Evolutionary conservation across 2,888 invertebrate genomes (phyloP).

Genomic region (Orthosia gracilis): DNA sequence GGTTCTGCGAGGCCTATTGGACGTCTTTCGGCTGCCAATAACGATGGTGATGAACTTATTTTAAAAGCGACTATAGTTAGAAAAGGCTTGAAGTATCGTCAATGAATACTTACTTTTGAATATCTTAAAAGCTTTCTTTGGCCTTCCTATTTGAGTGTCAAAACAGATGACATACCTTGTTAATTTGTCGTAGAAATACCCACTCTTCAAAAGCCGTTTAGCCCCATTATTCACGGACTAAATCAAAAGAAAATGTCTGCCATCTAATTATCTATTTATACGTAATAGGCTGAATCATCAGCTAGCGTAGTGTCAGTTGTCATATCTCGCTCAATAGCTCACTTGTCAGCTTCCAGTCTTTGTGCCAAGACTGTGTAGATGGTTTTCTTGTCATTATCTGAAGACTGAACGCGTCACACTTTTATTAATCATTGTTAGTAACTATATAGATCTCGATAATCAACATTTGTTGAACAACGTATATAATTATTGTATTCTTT

Average conservation of each 20-base stretch:
- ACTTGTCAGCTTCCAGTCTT: slow-evolving; percentile 64
- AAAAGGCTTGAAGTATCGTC: background rate
- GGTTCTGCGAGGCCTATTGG: too few relatives aligned
- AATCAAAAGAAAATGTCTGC: slow-evolving; percentile 50
- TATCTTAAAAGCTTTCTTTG: too few relatives aligned
- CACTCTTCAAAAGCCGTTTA: slow-evolving; percentile 32
- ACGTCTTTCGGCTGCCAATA: too few relatives aligned
- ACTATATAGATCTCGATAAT: background rate
- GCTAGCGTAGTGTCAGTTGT: slow-evolving; percentile 24
- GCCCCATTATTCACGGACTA: slow-evolving; percentile 48
- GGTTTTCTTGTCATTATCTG: slow-evolving; percentile 19
- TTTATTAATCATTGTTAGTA: background rate
- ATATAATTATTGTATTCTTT: background rate
- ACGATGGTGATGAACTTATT: too few relatives aligned
- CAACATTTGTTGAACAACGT: too few relatives aligned
- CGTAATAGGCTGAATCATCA: slow-evolving; percentile 12
- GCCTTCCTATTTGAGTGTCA: background rate
- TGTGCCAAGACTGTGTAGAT: slow-evolving; percentile 50
- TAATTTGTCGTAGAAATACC: slow-evolving; percentile 4
- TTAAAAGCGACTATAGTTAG: too few relatives aligned
- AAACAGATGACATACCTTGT: background rate
- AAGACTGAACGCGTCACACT: slow-evolving; percentile 2
- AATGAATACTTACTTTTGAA: background rate
- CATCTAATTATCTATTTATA: slow-evolving; percentile 40
- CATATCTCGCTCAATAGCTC: slow-evolving; percentile 68